phyloP scores from a whole-genome alignment of 2,113 vertebrate genomes.

The Antechinus stuartii region DNA sequence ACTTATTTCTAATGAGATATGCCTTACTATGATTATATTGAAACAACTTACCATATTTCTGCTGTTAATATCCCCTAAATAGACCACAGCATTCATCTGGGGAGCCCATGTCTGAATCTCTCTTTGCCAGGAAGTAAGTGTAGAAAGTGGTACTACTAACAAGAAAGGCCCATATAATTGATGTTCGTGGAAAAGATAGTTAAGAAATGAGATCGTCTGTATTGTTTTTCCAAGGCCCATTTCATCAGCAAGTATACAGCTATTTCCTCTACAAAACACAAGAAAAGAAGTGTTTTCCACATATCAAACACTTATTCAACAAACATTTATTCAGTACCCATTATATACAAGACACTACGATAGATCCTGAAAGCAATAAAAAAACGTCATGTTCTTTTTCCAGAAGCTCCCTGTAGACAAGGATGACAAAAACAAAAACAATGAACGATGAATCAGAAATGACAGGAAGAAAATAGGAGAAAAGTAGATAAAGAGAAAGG shows the following conservation, averaged over 20 bases:
- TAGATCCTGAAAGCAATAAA: constrained; percentile 42
- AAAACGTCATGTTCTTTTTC: not conserved
- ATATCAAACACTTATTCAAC: not conserved
- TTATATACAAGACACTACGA: constrained; percentile 1
- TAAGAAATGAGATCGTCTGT: constrained; percentile 97
- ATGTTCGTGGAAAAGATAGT: constrained; percentile 96
- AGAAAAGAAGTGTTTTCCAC: constrained; percentile 29
- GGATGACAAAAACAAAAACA: not conserved
- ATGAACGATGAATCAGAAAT: not conserved
- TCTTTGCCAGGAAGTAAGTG: constrained; percentile 98
- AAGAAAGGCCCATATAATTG: constrained; percentile 96
- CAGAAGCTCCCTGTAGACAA: not conserved
- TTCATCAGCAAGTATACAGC: constrained; percentile 98
- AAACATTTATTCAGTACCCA: not conserved
- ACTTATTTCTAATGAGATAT: constrained; percentile 16
- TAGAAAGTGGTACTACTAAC: constrained; percentile 96
- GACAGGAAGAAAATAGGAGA: not conserved
- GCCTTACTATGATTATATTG: not conserved
- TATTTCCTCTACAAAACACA: constrained; percentile 90
- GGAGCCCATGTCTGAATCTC: constrained; percentile 97
- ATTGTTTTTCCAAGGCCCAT: constrained; percentile 99
- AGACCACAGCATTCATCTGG: constrained; percentile 97
- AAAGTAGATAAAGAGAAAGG: not conserved
- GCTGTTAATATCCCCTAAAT: constrained; percentile 97
- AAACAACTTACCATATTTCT: constrained; percentile 93